Conservation (phyloP, 2,113 vertebrate genomes). For the Pelvicachromis taeniatus region DNA sequence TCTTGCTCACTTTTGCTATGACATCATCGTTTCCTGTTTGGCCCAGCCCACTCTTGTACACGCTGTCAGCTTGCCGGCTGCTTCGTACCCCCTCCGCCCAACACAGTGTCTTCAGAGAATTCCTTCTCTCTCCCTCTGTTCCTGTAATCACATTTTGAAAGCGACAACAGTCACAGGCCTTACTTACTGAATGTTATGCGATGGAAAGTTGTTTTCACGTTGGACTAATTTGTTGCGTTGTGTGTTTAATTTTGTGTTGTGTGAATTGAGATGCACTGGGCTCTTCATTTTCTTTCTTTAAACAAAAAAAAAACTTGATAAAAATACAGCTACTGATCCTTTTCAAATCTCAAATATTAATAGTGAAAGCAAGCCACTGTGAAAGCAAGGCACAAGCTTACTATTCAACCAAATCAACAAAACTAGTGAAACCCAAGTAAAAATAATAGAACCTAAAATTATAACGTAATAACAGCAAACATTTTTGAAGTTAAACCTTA, state of each 20-base stretch:
- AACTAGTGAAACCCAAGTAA: not conserved
- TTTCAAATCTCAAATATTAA: not conserved
- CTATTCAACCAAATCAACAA: not conserved
- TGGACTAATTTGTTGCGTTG: not conserved
- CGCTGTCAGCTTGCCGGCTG: not conserved
- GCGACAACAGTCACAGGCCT: not conserved
- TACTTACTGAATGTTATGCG: not conserved
- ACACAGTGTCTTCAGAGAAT: conserved; percentile 6
- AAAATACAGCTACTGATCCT: not conserved
- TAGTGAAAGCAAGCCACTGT: not conserved
- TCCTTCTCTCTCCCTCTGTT: not conserved
- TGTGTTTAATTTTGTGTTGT: not conserved
- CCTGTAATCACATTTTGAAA: conserved; percentile 8
- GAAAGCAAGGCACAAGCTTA: not conserved
- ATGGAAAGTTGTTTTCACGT: not conserved
- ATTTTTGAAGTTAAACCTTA: not conserved
- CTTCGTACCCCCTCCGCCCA: not conserved
- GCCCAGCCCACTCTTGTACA: conserved; percentile 45
- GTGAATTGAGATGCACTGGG: not conserved
- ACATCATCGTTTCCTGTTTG: conserved; percentile 71
- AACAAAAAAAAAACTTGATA: not conserved
- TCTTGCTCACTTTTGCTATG: conserved; percentile 48
- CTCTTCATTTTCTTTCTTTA: not conserved
- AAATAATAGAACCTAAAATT: not conserved
- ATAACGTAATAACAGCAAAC: not conserved